Evolutionary conservation across 2,113 vertebrate genomes (phyloP).

Genomic region (Ailuropoda melanoleuca): DNA sequence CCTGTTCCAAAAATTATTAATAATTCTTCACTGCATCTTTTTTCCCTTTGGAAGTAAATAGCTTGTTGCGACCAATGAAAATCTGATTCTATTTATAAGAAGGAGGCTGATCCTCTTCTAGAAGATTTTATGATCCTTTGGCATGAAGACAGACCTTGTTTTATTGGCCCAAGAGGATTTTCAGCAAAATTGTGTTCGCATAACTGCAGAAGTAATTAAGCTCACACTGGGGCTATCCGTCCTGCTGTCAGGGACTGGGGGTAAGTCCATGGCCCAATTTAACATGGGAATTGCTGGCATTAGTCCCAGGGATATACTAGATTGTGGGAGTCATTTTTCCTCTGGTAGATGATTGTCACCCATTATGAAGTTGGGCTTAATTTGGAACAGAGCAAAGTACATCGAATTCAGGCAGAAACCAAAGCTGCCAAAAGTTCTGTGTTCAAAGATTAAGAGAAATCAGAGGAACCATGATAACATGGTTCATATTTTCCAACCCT

Average conservation of each 20-base stretch:
- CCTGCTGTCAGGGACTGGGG: not conserved
- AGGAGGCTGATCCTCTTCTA: not conserved
- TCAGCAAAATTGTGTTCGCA: slow-evolving; percentile 21
- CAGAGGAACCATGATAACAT: not conserved
- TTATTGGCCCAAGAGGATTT: slow-evolving; percentile 53
- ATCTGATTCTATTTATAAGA: not conserved
- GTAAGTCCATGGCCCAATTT: not conserved
- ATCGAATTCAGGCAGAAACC: not conserved
- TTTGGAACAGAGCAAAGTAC: not conserved
- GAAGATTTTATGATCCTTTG: slow-evolving; percentile 48
- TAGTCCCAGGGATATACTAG: not conserved
- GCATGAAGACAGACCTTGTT: not conserved
- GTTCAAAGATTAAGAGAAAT: not conserved
- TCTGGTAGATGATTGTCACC: not conserved
- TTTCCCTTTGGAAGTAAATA: not conserved
- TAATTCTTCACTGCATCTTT: not conserved
- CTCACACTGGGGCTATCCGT: not conserved
- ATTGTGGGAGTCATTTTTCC: not conserved
- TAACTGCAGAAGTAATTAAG: slow-evolving; percentile 64
- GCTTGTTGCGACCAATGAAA: not conserved
- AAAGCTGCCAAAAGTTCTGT: not conserved
- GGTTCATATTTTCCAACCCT: not conserved
- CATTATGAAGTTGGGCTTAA: not conserved
- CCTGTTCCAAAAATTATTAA: slow-evolving; percentile 13
- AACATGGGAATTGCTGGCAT: not conserved